Evolutionary conservation across 2,797 vertebrate genomes (phyloP).

Genomic region (Huso huso): DNA sequence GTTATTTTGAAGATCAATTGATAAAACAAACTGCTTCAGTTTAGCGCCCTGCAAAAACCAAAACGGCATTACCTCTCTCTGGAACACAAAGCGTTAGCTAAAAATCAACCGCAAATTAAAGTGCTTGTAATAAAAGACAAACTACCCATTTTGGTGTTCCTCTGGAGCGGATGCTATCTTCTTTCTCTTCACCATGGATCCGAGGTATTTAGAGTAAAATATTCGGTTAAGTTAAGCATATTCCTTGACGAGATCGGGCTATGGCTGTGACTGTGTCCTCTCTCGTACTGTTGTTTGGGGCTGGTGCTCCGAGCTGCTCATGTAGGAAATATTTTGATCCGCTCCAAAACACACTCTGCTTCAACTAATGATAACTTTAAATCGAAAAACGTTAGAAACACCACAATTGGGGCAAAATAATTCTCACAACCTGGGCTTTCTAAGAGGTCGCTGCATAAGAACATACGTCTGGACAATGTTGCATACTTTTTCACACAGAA

Average conservation of each 20-base stretch:
- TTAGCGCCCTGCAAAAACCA: constrained; percentile 69
- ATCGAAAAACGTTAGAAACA: neutral
- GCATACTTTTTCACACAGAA: constrained; percentile 6
- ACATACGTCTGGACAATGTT: neutral
- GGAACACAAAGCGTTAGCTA: constrained; percentile 48
- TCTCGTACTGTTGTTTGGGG: constrained; percentile 56
- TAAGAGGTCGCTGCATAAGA: constrained; percentile 10
- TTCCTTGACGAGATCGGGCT: constrained; percentile 52
- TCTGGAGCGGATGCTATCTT: constrained; percentile 60
- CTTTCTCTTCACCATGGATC: constrained; percentile 84
- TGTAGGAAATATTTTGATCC: constrained; percentile 34
- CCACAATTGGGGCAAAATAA: neutral
- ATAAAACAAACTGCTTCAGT: constrained; percentile 61
- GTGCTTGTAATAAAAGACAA: constrained; percentile 47
- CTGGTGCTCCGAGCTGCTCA: constrained; percentile 64
- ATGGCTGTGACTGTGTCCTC: constrained; percentile 50
- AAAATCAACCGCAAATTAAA: constrained; percentile 67
- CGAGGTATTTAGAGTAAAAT: constrained; percentile 50
- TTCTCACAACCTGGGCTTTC: neutral
- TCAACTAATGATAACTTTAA: constrained; percentile 9
- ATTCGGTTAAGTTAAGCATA: constrained; percentile 59
- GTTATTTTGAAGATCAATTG: constrained; percentile 45
- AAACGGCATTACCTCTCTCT: constrained; percentile 33
- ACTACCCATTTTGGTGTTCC: constrained; percentile 69
- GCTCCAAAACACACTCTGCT: constrained; percentile 23